Evolutionary conservation across 1,140 invertebrate species (phyloP).

Genomic region (Diprion similis): DNA sequence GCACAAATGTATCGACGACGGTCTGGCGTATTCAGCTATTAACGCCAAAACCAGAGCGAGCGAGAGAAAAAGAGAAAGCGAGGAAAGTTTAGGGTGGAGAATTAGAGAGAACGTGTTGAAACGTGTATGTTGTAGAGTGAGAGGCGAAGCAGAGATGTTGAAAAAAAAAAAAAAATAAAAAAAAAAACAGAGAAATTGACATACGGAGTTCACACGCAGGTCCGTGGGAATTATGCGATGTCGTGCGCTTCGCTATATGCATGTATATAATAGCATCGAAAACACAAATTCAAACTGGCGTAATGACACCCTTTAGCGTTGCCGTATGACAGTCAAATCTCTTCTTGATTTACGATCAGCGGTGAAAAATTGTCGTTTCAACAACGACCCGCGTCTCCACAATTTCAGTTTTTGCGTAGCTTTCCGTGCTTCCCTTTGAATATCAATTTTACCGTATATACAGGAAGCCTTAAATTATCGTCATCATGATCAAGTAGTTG

Average conservation of each 20-base stretch:
- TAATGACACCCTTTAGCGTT: not conserved
- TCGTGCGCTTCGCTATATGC: not conserved
- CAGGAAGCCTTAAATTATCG: no score
- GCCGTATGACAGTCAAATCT: not conserved
- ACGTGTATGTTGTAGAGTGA: no score
- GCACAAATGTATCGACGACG: not conserved
- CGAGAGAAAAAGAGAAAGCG: constrained; percentile 10
- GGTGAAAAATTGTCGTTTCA: no score
- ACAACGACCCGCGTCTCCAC: no score
- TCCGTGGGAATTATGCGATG: constrained; percentile 44
- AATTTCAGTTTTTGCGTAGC: no score
- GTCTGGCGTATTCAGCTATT: not conserved
- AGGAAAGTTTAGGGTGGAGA: no score
- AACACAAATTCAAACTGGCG: not conserved
- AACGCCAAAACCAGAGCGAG: constrained; percentile 19
- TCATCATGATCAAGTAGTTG: no score
- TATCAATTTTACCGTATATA: no score
- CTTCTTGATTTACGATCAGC: not conserved
- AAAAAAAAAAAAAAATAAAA: not conserved
- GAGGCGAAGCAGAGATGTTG: not conserved
- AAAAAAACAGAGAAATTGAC: not conserved
- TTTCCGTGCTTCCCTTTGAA: no score
- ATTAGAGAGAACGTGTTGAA: no score
- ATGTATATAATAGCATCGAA: not conserved
- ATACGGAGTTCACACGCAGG: constrained; percentile 25